Conservation (phyloP, 2,888 invertebrate genomes). For the Drosophila mercatorum region DNA sequence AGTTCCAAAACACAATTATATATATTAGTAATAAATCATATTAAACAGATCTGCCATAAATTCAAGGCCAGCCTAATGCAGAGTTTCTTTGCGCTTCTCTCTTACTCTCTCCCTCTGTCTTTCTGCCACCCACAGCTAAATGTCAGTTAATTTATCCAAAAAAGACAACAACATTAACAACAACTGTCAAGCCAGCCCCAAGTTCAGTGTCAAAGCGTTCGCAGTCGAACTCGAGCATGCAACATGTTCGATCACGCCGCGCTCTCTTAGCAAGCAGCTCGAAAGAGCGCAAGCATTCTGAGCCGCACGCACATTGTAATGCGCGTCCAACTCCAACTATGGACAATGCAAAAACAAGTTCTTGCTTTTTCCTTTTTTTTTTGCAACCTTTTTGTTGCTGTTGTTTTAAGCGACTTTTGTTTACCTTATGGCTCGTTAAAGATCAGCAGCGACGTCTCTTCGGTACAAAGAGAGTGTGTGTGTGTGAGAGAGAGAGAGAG, state of each 20-base stretch:
- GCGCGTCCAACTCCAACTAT: slow-evolving; percentile 59
- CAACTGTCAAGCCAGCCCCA: slow-evolving; percentile 40
- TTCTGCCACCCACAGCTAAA: not conserved
- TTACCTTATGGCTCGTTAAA: slow-evolving; percentile 74
- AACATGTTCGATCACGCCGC: slow-evolving; percentile 41
- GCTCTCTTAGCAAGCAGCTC: slow-evolving; percentile 47
- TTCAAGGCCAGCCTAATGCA: slow-evolving; percentile 4
- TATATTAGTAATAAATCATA: not conserved
- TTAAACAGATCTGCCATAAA: not conserved
- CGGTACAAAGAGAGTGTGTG: not conserved
- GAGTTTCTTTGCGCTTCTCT: not conserved
- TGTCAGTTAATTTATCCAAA: slow-evolving; percentile 21
- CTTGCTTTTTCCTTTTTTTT: slow-evolving; percentile 55
- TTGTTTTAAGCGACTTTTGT: slow-evolving; percentile 69
- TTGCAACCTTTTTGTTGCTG: slow-evolving; percentile 43
- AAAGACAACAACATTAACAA: not conserved
- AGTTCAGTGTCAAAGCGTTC: slow-evolving; percentile 70
- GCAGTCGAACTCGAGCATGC: slow-evolving; percentile 33
- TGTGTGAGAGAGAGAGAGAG: slow-evolving; percentile 7
- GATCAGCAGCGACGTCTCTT: slow-evolving; percentile 48
- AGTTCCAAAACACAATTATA: not conserved
- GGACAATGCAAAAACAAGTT: slow-evolving; percentile 73
- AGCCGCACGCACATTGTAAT: slow-evolving; percentile 30
- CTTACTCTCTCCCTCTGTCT: too few relatives aligned
- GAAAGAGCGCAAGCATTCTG: slow-evolving; percentile 15